Evolutionary conservation across 2,797 vertebrate species (phyloP), one percentile per base, ranked within the genome.

Genomic region (Gambusia yucatana): DNA sequence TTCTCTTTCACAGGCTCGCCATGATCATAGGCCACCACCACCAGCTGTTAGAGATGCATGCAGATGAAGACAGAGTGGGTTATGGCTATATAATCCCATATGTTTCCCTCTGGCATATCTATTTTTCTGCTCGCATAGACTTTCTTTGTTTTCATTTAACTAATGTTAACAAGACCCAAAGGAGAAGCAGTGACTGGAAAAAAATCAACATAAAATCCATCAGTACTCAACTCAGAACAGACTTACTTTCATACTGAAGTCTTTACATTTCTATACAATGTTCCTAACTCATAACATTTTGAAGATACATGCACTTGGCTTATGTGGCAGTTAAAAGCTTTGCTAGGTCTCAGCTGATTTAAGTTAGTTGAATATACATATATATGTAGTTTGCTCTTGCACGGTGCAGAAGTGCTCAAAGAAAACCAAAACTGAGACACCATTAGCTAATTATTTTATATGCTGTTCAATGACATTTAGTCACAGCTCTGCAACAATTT

Each of bases 21-120:
- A 3, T 97, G 96, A 85, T 99, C 98, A 41, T 97, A 98, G 0
- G 98, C 98, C 82, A 99, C 96, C 84, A 99, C 95, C 83, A 96
- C 93, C 90, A 99, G 91, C 98, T 99, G 88, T 80, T 28, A 79
- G 87, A 87, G 77, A 85, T 59, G 65, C 41, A 72, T 76, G 81
- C n/a, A 82, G 87, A 85, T 75, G 85, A 57, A 79, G 63, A 39
- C n/a, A 77, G 28, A 55, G 36, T 61, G 72, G 52, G 76, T 84
- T n/a, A 80, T 48, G 44, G 22, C 41, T 16, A 6, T 1, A 0
- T 73, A 59, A 6, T 16, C 22, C 77, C 25, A 52, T 30, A 33
- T 33, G 28, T 61, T 61, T 33, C 57, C 57, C 57, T 33, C 57
- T 61, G 57, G 57, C 4, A 33, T 61, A 33, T 75, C 71, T 47